Base-by-base conservation (phyloP, 2,888 invertebrate genomes). In the Clistopyga incitator region DNA sequence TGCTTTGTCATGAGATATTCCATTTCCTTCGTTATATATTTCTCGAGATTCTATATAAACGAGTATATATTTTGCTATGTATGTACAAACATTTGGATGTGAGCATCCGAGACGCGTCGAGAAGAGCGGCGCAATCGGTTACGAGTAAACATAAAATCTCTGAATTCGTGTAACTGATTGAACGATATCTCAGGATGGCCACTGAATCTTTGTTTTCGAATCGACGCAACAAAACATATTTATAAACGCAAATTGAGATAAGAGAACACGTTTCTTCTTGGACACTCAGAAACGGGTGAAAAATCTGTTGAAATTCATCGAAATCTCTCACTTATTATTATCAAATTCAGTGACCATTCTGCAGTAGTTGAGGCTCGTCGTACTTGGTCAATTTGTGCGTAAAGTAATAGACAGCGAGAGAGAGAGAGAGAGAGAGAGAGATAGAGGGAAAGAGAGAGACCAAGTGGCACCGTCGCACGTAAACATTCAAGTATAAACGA, bases 21-120 rank as follows among this genome's bases (percentile, higher is more conserved):
- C 34, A 8, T 61, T n/a, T 11, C 11, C 13, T 38, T 61, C 34
- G 10, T 61, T n/a, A 38, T 20, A 56, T 64, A 38, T 38, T 38
- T 42, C 34, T 64, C 34, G 64, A 64, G 64, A 64, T 64, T 64
- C 64, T 42, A 34, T 34, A 34, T 61, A 34, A 61, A 61, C 64
- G 10, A 38, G 38, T 20, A 18, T 29, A 29, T 59, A 18, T 34
- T 25, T 56, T 11, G 56, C 56, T 56, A 25, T 54, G 18, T 61
- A 34, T 34, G 6, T 64, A 34, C 38, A 64, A 64, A 64, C 10
- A 38, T 64, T 38, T 64, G 64, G 38, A 59, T 20, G 10, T 23
- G 8, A n/a, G 50, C 54, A 54, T 54, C 54, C 54, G 54, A 54
- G 59, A 59, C 59, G 59, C 59, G 15, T 59, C 15, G 6, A 29